Conservation (phyloP, 2,113 vertebrate species). For the Pygoscelis antarcticus region DNA sequence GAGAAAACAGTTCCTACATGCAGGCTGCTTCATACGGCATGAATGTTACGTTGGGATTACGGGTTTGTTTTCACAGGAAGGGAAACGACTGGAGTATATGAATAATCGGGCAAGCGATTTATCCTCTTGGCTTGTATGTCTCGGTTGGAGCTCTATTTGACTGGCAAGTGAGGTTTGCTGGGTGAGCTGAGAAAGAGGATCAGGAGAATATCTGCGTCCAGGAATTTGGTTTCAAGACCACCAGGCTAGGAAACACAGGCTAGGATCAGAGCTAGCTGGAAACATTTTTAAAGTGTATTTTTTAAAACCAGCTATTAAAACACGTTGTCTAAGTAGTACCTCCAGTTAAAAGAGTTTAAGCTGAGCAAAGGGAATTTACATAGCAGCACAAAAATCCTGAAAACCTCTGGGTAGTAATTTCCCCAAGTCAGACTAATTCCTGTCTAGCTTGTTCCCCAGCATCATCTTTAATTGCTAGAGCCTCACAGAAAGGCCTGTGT, state of each 20-base stretch:
- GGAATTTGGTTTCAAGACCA: neutral
- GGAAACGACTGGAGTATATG: neutral
- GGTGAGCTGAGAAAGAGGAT: neutral
- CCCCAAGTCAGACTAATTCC: neutral
- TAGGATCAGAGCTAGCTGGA: neutral
- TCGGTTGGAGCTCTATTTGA: accelerated
- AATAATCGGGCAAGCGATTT: neutral
- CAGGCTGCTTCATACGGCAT: neutral
- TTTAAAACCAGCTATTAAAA: neutral
- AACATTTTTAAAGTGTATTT: neutral
- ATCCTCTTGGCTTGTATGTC: neutral
- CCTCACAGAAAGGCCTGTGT: neutral
- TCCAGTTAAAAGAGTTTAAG: neutral
- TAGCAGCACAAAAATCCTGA: neutral
- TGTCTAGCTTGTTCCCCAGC: neutral
- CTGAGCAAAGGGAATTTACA: neutral
- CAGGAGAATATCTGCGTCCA: neutral
- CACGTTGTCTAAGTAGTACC: neutral
- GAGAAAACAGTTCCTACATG: neutral
- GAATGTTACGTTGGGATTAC: neutral
- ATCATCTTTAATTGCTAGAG: neutral
- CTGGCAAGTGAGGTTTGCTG: neutral
- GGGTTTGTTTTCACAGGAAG: neutral
- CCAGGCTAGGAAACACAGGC: neutral
- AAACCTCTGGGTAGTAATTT: neutral